Evolutionary conservation across 2,797 vertebrate genomes (phyloP).

Genomic region (Chromis chromis): DNA sequence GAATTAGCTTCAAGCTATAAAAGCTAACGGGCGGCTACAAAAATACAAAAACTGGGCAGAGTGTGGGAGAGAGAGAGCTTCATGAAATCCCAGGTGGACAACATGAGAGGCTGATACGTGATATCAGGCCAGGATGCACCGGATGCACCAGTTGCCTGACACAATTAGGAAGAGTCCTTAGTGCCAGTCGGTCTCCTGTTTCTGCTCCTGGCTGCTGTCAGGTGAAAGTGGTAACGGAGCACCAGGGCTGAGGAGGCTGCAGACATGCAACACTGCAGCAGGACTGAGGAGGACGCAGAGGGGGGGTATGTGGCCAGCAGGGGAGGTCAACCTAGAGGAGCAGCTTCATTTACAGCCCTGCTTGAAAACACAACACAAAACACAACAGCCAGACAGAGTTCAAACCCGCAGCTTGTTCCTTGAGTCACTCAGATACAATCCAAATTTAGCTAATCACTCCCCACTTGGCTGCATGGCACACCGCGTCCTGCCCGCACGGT

Average conservation of each 20-base stretch:
- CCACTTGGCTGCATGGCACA: constrained; percentile 5
- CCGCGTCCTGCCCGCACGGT: neutral
- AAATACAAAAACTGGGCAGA: neutral
- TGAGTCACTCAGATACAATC: neutral
- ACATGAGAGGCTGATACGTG: constrained; percentile 22
- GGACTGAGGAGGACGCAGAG: constrained; percentile 26
- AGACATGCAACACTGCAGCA: constrained; percentile 32
- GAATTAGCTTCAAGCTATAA: neutral
- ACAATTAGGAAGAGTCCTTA: constrained; percentile 41
- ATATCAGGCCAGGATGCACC: constrained; percentile 23
- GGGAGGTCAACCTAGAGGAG: neutral
- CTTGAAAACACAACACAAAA: neutral
- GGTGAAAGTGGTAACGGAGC: constrained; percentile 71
- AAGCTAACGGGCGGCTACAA: neutral
- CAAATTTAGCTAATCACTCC: neutral
- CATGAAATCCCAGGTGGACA: constrained; percentile 4
- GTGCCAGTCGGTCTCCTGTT: constrained; percentile 48
- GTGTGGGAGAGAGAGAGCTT: neutral
- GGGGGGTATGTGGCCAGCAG: neutral
- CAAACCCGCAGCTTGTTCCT: neutral
- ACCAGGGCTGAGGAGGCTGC: constrained; percentile 32
- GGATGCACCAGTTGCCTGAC: constrained; percentile 54
- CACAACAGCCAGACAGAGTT: too few relatives aligned
- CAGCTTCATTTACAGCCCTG: too few relatives aligned
- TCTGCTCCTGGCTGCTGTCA: constrained; percentile 28